phyloP scores from a whole-genome alignment of 1,140 invertebrate genomes.

The Pseudomyrmex flavicornis region DNA sequence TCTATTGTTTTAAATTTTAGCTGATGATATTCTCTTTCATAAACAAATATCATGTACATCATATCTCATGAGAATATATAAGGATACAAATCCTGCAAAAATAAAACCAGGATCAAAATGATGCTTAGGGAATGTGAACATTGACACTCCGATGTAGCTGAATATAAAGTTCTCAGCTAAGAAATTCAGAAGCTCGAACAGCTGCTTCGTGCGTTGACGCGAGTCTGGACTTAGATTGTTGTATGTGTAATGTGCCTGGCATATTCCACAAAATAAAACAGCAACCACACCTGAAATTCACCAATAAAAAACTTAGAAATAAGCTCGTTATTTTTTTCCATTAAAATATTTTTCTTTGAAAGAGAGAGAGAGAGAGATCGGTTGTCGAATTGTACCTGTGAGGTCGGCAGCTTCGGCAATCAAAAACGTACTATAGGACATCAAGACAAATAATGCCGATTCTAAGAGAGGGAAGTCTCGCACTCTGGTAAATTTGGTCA shows the following conservation, averaged over 20 bases:
- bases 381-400: constrained; percentile 89
- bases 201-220: constrained; percentile 95
- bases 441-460: constrained; percentile 97
- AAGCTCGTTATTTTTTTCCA: not conserved
- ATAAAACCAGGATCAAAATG: constrained; percentile 97
- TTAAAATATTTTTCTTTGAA: not conserved
- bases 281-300: constrained; percentile 93
- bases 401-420: constrained; percentile 97
- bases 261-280: constrained; percentile 99
- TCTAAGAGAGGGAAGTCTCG: constrained; percentile 98
- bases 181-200: constrained; percentile 98
- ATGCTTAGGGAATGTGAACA: constrained; percentile 99
- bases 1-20: constrained; percentile 94
- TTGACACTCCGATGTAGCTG: constrained; percentile 98
- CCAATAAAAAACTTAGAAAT: too few species aligned
- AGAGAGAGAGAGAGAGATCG: too few species aligned
- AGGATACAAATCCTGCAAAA: constrained; percentile 96
- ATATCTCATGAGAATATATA: constrained; percentile 63
- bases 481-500: constrained; percentile 98
- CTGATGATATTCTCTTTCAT: constrained; percentile 78
- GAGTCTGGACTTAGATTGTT: constrained; percentile 97
- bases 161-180: constrained; percentile 99
- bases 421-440: constrained; percentile 99
- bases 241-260: constrained; percentile 99
- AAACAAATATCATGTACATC: not conserved